phyloP scores from a whole-genome alignment of 2,888 invertebrate species.

The Ectemnius lituratus region DNA sequence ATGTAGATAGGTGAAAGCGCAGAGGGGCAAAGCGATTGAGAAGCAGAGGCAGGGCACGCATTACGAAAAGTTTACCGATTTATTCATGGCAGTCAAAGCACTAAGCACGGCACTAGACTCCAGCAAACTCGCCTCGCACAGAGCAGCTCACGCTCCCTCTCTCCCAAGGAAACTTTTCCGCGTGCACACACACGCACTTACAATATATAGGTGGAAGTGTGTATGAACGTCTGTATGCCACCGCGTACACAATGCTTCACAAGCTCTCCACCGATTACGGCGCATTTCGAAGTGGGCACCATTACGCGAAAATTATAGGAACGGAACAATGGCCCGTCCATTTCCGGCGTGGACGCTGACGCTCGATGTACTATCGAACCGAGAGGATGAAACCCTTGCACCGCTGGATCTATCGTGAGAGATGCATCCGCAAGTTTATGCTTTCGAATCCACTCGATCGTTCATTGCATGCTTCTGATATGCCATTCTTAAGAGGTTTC shows the following conservation, averaged over 20 bases:
- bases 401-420: no score
- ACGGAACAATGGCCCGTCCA: slow-evolving; percentile 39
- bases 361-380: slow-evolving; percentile 16
- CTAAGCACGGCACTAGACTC: slow-evolving; percentile 1
- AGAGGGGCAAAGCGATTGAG: neutral
- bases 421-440: no score
- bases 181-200: slow-evolving; percentile 3
- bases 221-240: neutral
- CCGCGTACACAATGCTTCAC: slow-evolving; percentile 12
- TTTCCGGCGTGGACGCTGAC: slow-evolving; percentile 22
- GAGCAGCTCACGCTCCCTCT: no score
- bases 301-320: slow-evolving; percentile 36
- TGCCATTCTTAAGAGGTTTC: no score
- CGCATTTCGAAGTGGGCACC: slow-evolving; percentile 33
- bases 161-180: neutral
- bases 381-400: no score
- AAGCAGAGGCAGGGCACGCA: neutral
- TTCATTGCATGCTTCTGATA: no score
- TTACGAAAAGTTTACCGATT: neutral
- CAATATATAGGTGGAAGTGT: neutral
- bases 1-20: neutral
- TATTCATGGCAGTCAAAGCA: neutral
- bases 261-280: slow-evolving; percentile 27
- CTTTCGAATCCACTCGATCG: no score
- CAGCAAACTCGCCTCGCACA: no score